phyloP scores from a whole-genome alignment of 2,888 invertebrate genomes.

The Acanthosoma haemorrhoidale region DNA sequence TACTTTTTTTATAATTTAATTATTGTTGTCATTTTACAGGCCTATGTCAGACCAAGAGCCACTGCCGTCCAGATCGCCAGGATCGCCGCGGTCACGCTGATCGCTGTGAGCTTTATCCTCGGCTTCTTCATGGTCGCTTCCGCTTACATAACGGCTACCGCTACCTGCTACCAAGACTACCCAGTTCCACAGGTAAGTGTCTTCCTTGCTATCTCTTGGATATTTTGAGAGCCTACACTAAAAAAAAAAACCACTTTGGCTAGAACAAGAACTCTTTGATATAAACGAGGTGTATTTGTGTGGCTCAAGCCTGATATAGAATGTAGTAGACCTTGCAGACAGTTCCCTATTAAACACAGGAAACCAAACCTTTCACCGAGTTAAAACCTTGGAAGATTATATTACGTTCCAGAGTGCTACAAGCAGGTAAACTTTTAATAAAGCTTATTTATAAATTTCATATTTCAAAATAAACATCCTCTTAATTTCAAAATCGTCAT shows the following conservation, averaged over 20 bases:
- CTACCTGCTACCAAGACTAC: conserved; percentile 55
- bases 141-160: conserved; percentile 74
- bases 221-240: too few relatives aligned
- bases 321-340: neutral
- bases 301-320: neutral
- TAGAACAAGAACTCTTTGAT: neutral
- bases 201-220: too few relatives aligned
- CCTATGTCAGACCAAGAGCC: conserved; percentile 67
- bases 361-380: neutral
- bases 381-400: neutral
- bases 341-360: neutral
- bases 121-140: conserved; percentile 78
- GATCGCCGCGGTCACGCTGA: conserved; percentile 76
- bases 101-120: conserved; percentile 72
- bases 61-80: conserved; percentile 80
- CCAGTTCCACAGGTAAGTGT: conserved; percentile 37
- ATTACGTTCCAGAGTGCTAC: too few relatives aligned
- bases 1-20: too few relatives aligned
- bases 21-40: conserved; percentile 51
- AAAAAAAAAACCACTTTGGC: too few relatives aligned
- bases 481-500: too few relatives aligned
- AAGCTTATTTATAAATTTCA: too few relatives aligned
- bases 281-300: neutral
- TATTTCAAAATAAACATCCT: too few relatives aligned
- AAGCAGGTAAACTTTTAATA: too few relatives aligned